Evolutionary conservation across 2,888 invertebrate species (phyloP).

Genomic region (Trachelus troglodyta): DNA sequence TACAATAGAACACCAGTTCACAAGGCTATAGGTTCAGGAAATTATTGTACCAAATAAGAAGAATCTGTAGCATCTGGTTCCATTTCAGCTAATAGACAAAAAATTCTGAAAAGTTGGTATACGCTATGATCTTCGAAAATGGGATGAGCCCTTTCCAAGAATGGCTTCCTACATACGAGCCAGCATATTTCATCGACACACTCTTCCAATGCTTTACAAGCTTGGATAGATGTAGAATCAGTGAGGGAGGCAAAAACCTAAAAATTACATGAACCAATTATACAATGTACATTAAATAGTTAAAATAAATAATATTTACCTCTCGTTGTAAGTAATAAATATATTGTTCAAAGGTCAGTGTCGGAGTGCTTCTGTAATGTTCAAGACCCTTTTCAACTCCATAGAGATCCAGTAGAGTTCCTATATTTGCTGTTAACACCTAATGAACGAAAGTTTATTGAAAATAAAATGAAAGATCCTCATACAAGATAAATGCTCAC

Average conservation of each 20-base stretch:
- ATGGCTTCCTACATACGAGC: slow-evolving; percentile 79
- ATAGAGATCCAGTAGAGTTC: slow-evolving; percentile 80
- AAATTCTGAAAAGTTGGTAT: slow-evolving; percentile 81
- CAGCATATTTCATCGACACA: slow-evolving; percentile 75
- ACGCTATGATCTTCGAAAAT: slow-evolving; percentile 75
- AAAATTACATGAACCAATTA: neutral
- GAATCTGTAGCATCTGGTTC: slow-evolving; percentile 71
- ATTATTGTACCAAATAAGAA: slow-evolving; percentile 67
- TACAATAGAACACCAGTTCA: neutral
- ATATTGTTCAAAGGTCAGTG: slow-evolving; percentile 80
- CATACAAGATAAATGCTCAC: slow-evolving; percentile 18
- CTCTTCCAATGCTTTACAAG: slow-evolving; percentile 56
- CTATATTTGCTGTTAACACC: slow-evolving; percentile 86
- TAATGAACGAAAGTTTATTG: slow-evolving; percentile 53
- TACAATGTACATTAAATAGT: neutral
- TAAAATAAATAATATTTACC: slow-evolving; percentile 62
- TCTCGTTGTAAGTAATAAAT: slow-evolving; percentile 81
- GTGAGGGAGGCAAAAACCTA: slow-evolving; percentile 65
- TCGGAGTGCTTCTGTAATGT: slow-evolving; percentile 77
- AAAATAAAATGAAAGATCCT: slow-evolving; percentile 21
- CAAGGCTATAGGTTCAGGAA: slow-evolving; percentile 27
- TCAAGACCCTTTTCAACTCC: slow-evolving; percentile 84
- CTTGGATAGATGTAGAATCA: slow-evolving; percentile 56
- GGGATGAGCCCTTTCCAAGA: slow-evolving; percentile 71
- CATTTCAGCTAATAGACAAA: slow-evolving; percentile 81